Evolutionary conservation across 2,113 vertebrate species (phyloP), one percentile per base, ranked within the genome.

Genomic region (Sterrhoptilus dennistouni): DNA sequence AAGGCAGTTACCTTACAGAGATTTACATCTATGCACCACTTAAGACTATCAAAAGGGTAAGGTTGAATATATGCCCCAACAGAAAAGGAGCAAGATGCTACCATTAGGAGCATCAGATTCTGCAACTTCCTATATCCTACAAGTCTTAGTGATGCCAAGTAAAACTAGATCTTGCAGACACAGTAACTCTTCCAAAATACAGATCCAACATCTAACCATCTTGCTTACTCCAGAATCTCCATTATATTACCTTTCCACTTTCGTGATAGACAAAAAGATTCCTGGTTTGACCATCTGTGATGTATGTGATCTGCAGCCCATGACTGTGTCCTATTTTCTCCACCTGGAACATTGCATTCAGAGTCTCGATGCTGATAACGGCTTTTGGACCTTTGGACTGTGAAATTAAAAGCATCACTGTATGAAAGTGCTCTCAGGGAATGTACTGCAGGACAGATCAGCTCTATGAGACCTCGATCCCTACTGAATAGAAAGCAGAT

Each of bases 251-350:
- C 98, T 99, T 98, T 86, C 98, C 97, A 24, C 28, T 98, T 61
- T 99, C 98, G 0, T 99, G 99, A 65, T 99, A 99, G 59, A 99
- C 98, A 49, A 98, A 99, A 36, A 99, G 97, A 95, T 98, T 99
- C 94, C 98, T 98, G 81, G 97, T 98, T 90, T 96, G 98, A 40
- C 97, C 89, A 0, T 97, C 96, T n/a, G 94, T 96, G 63, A 85
- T 95, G 96, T 98, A 99, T 29, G 98, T 99, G 93, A 99, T 97
- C 98, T 99, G 99, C 91, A 99, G 96, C 38, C 99, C 99, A 0
- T 99, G 97, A 44, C 95, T 81, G 83, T 99, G 98, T 40, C 97
- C 92, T 24, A 99, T 99, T 96, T 99, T 99, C 87, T 98, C 98
- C 8, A 98, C 98, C 92, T 99, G 99, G 95, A 99, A 99, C 36